phyloP scores from a whole-genome alignment of 2,888 invertebrate species.

The Strigamia maritima region DNA sequence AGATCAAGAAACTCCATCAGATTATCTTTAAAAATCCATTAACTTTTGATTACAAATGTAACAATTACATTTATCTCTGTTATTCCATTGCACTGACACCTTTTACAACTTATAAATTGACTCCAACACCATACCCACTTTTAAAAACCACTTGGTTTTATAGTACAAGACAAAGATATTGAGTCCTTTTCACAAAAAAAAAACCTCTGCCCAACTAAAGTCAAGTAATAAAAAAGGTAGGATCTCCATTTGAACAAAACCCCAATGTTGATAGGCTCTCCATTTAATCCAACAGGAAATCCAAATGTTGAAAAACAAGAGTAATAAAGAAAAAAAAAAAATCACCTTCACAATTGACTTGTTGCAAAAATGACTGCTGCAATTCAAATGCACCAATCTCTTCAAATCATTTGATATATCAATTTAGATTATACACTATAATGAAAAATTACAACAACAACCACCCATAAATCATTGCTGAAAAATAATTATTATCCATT shows the following conservation, averaged over 20 bases:
- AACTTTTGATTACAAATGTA: too few relatives aligned
- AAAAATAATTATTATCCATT: conserved; percentile 22
- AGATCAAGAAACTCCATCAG: too few relatives aligned
- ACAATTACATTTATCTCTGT: too few relatives aligned
- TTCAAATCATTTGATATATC: conserved; percentile 13
- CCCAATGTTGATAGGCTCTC: conserved; percentile 32
- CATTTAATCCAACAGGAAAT: conserved; percentile 20
- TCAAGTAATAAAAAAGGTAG: background rate
- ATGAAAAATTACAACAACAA: background rate
- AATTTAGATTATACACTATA: background rate
- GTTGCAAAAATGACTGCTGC: background rate
- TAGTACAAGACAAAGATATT: background rate
- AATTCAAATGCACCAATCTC: background rate
- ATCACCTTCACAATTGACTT: background rate
- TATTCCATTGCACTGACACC: background rate
- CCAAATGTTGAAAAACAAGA: conserved; percentile 22
- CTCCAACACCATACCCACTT: background rate
- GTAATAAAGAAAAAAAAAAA: conserved; percentile 6
- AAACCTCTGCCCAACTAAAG: background rate
- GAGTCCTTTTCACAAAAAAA: background rate
- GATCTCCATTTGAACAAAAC: conserved; percentile 31
- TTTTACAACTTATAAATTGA: background rate
- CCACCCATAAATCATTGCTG: conserved; percentile 2
- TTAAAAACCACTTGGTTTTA: conserved; percentile 10
- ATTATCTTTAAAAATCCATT: too few relatives aligned